Conservation (phyloP, 37 sponge, comb jelly and placozoan genomes). For the Chondrosia reniformis region DNA sequence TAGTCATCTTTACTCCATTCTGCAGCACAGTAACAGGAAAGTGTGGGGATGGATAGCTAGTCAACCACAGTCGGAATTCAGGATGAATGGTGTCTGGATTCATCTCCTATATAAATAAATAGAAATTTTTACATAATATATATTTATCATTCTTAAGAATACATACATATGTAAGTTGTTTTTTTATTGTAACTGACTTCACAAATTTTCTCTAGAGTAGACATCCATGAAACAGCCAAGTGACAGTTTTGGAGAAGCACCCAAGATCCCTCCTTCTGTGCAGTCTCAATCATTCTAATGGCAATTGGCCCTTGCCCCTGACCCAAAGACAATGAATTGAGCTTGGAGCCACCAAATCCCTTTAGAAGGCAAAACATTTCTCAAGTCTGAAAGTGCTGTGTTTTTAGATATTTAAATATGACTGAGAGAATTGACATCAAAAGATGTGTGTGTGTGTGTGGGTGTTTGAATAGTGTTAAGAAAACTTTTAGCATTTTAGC, state of each 20-base stretch:
- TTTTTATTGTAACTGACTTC: conserved; percentile 50
- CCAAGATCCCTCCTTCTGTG: conserved; percentile 96
- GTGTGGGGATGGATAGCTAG: conserved; percentile 93
- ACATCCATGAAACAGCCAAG: conserved; percentile 99
- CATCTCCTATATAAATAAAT: conserved; percentile 53
- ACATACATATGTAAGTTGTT: neutral
- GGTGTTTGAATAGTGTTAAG: neutral
- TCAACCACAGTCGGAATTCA: conserved; percentile 97
- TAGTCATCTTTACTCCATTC: conserved; percentile 99
- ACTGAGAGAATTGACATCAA: neutral
- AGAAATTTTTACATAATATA: neutral
- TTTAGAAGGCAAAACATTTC: neutral
- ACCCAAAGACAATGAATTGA: conserved; percentile 93
- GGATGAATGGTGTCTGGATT: conserved; percentile 96
- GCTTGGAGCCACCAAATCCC: conserved; percentile 95
- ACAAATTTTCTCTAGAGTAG: conserved; percentile 92
- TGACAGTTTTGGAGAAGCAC: conserved; percentile 99
- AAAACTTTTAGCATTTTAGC: neutral
- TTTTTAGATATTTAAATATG: neutral
- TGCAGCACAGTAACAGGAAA: conserved; percentile 99
- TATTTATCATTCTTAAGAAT: neutral
- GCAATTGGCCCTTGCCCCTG: conserved; percentile 99
- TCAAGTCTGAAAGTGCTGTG: neutral
- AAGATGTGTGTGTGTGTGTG: neutral
- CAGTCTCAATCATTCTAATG: conserved; percentile 92